Conservation (phyloP, 2,113 vertebrate genomes). For the Copsychus sechellarum region DNA sequence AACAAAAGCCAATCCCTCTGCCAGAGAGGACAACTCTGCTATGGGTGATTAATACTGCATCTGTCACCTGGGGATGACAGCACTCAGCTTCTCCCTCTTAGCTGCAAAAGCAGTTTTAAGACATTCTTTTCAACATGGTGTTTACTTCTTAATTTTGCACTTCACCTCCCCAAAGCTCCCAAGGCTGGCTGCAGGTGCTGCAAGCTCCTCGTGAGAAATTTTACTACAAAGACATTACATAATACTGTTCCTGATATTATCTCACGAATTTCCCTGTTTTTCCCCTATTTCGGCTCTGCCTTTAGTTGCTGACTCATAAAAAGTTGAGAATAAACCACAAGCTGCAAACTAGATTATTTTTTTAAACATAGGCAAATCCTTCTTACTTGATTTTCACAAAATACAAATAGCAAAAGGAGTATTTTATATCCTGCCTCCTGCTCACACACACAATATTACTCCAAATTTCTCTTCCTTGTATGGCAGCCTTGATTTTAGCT, state of each 20-base stretch:
- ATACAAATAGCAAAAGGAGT: conserved; percentile 17
- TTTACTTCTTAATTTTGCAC: background rate
- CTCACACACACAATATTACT: background rate
- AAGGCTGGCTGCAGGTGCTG: conserved; percentile 37
- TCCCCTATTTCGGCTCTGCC: background rate
- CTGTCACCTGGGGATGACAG: conserved; percentile 25
- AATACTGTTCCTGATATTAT: conserved; percentile 1
- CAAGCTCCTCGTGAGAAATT: conserved; percentile 29
- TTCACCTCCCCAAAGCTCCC: conserved; percentile 1
- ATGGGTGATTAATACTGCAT: conserved; percentile 20
- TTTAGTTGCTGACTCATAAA: conserved; percentile 46
- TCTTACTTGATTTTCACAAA: conserved; percentile 12
- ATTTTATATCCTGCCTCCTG: conserved; percentile 15
- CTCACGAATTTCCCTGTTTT: conserved; percentile 1
- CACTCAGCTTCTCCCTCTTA: background rate
- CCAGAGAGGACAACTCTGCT: background rate
- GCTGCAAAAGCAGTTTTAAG: conserved; percentile 21
- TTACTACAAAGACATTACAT: background rate
- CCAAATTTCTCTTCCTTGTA: conserved; percentile 15
- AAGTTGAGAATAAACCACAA: conserved; percentile 40
- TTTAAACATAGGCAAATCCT: background rate
- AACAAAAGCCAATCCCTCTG: conserved; percentile 35
- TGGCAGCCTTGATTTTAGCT: conserved; percentile 38
- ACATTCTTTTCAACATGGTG: background rate
- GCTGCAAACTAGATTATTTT: background rate